Evolutionary conservation across 1,140 invertebrate genomes (phyloP).

Genomic region (Chymomyza costata): DNA sequence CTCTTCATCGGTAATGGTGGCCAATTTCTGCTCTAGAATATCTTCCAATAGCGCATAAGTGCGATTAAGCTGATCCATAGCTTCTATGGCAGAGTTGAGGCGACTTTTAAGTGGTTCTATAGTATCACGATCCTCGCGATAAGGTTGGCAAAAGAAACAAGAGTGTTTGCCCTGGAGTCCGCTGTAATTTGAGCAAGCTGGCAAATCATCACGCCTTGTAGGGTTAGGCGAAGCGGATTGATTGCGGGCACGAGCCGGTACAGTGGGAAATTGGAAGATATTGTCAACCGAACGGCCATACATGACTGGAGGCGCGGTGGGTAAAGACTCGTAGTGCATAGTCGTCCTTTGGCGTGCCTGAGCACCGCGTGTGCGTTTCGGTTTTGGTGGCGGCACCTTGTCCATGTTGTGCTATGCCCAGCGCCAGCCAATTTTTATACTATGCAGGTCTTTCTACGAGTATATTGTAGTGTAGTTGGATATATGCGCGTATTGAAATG

Average conservation of each 20-base stretch:
- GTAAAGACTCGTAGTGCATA: conserved; percentile 58
- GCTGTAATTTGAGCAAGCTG: conserved; percentile 15
- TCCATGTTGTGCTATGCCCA: conserved; percentile 27
- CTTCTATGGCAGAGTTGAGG: conserved; percentile 53
- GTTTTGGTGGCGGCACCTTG: conserved; percentile 47
- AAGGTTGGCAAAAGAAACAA: conserved; percentile 46
- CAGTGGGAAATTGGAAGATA: conserved; percentile 60
- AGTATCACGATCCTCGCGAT: conserved; percentile 50
- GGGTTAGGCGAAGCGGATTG: conserved; percentile 51
- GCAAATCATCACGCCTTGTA: conserved; percentile 37
- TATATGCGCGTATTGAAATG: conserved; percentile 38
- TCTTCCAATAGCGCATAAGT: conserved; percentile 52
- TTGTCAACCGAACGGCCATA: conserved; percentile 49
- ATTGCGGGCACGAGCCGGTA: conserved; percentile 47
- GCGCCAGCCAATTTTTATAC: conserved; percentile 11
- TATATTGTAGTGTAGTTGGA: conserved; percentile 9
- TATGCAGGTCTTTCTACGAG: neutral
- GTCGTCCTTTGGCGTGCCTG: conserved; percentile 1
- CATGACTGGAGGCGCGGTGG: conserved; percentile 67
- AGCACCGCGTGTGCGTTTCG: conserved; percentile 34
- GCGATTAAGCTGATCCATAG: conserved; percentile 53
- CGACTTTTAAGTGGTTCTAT: conserved; percentile 58
- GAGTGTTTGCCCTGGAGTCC: conserved; percentile 45
- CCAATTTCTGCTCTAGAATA: conserved; percentile 47
- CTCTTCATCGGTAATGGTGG: conserved; percentile 48